phyloP scores from a whole-genome alignment of 2,113 vertebrate species.

The Nanger granti region DNA sequence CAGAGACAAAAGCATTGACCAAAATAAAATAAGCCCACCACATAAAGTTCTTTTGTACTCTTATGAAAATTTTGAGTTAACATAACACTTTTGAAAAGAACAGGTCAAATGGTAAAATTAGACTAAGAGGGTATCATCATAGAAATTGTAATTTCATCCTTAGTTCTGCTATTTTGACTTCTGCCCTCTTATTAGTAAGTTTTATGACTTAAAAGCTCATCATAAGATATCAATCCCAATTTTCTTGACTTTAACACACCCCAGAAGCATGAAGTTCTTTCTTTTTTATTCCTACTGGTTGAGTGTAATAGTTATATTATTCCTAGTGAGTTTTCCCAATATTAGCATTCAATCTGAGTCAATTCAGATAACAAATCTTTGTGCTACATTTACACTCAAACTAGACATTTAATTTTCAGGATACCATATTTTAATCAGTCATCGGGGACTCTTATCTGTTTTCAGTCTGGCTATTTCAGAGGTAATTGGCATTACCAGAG shows the following conservation, averaged over 20 bases:
- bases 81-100: neutral
- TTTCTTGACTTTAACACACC: constrained; percentile 12
- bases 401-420: constrained; percentile 52
- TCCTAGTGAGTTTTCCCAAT: constrained; percentile 30
- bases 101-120: constrained; percentile 16
- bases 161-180: constrained; percentile 41
- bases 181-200: neutral
- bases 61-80: constrained; percentile 15
- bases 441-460: constrained; percentile 32
- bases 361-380: constrained; percentile 23
- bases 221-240: neutral
- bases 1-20: neutral
- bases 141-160: neutral
- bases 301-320: neutral
- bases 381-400: constrained; percentile 24
- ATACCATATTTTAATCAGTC: constrained; percentile 58
- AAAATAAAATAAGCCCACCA: neutral
- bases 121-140: neutral
- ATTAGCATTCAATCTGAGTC: constrained; percentile 47
- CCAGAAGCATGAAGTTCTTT: neutral
- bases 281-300: neutral
- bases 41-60: neutral
- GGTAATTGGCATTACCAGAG: constrained; percentile 43
- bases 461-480: constrained; percentile 18
- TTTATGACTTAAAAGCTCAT: constrained; percentile 22